A percentile compares a stretch with the other conserved stretches of the same genome.
Evolutionary conservation across 2,888 invertebrate genomes (phyloP).

Genomic region (Ectobius pallidus): DNA sequence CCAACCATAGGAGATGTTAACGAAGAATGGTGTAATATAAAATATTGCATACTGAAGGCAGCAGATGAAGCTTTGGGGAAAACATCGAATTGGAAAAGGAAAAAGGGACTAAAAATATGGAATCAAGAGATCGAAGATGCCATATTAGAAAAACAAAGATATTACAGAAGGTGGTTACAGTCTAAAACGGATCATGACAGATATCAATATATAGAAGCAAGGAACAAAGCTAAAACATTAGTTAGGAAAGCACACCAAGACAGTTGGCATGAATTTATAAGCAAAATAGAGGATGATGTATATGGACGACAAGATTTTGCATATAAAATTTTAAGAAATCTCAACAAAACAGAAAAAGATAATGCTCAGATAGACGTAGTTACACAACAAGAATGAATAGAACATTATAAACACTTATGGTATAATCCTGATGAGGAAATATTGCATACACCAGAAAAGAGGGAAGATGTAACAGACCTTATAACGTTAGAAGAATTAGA

Average conservation of each 20-base stretch:
- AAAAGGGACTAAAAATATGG: not conserved
- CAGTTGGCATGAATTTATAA: not conserved
- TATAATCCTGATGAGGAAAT: not conserved
- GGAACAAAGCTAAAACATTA: not conserved
- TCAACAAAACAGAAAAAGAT: not conserved
- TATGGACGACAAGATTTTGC: no score
- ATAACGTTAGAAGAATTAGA: no score
- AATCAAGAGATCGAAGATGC: not conserved
- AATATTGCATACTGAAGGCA: not conserved
- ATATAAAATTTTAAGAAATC: not conserved
- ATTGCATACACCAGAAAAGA: no score
- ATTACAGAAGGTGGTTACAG: not conserved
- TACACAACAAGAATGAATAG: not conserved
- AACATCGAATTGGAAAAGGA: not conserved
- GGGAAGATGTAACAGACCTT: no score
- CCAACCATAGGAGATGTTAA: not conserved
- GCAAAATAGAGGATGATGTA: not conserved
- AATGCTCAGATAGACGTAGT: not conserved
- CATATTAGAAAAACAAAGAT: not conserved
- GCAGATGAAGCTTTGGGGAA: not conserved
- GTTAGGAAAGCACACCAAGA: not conserved
- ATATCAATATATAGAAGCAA: not conserved
- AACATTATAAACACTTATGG: not conserved
- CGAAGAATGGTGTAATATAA: not conserved
- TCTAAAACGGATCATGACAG: not conserved